phyloP scores from a whole-genome alignment of 1,140 invertebrate genomes.

The Rhizoglyphus robini region DNA sequence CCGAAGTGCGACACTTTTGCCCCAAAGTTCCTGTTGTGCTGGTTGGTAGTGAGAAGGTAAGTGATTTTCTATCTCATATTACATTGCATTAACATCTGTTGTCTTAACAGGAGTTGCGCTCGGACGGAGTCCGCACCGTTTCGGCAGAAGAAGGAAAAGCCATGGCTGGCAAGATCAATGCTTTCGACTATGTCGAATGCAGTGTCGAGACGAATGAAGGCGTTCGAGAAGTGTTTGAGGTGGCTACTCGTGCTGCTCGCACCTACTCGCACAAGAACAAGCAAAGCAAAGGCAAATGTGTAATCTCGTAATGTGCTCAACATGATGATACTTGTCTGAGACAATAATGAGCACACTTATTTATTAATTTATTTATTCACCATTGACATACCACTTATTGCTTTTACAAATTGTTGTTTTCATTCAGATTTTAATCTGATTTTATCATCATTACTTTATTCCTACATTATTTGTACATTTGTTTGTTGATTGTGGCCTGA shows the following conservation, averaged over 20 bases:
- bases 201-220: slow-evolving; percentile 99
- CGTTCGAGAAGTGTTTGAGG: slow-evolving; percentile 97
- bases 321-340: neutral
- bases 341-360: neutral
- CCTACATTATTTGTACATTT: too few species aligned
- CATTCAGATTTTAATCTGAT: too few species aligned
- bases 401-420: too few species aligned
- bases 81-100: neutral
- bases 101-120: slow-evolving; percentile 53
- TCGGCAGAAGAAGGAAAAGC: slow-evolving; percentile 81
- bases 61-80: neutral
- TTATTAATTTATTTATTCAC: too few species aligned
- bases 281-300: slow-evolving; percentile 33
- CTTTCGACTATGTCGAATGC: slow-evolving; percentile 97
- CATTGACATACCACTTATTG: too few species aligned
- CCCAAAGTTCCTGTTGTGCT: slow-evolving; percentile 94
- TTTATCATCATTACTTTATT: too few species aligned
- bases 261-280: slow-evolving; percentile 68
- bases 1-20: slow-evolving; percentile 94
- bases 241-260: slow-evolving; percentile 91
- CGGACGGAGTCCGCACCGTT: slow-evolving; percentile 98
- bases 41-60: slow-evolving; percentile 88
- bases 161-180: slow-evolving; percentile 99
- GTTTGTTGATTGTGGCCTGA: too few species aligned
- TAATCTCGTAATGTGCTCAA: slow-evolving; percentile 25